phyloP scores from a whole-genome alignment of 2,888 invertebrate genomes.

The Loripinus fragilis region DNA sequence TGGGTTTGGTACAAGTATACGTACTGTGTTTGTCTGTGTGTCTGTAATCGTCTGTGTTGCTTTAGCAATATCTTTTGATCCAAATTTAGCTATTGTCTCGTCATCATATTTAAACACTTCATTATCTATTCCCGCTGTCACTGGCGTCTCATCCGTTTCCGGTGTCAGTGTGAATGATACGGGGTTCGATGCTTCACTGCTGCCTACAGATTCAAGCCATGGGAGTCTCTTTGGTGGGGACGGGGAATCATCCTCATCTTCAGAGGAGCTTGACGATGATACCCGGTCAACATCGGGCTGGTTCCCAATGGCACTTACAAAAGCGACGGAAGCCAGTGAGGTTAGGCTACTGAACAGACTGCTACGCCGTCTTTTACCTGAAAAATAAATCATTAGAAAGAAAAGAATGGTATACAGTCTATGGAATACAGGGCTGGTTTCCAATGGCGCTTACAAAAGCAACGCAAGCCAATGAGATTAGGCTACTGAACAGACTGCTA shows the following conservation, averaged over 20 bases:
- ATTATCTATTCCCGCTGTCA: constrained; percentile 3
- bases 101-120: constrained; percentile 43
- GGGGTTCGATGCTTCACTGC: constrained; percentile 26
- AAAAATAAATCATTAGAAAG: not conserved
- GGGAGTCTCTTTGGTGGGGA: constrained; percentile 17
- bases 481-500: constrained; percentile 72
- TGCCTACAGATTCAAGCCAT: constrained; percentile 33
- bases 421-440: no score
- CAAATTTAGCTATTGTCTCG: not conserved
- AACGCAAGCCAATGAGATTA: constrained; percentile 73
- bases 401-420: no score
- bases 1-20: no score
- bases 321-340: constrained; percentile 72
- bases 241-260: constrained; percentile 55
- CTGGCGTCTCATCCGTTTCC: constrained; percentile 32
- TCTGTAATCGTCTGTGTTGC: not conserved
- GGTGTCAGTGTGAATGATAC: constrained; percentile 42
- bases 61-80: not conserved
- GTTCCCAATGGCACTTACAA: constrained; percentile 71
- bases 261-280: constrained; percentile 59
- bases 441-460: constrained; percentile 72
- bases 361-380: constrained; percentile 67
- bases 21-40: not conserved
- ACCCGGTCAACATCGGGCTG: constrained; percentile 56
- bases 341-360: constrained; percentile 72